phyloP scores from a whole-genome alignment of 2,888 invertebrate genomes.

The Drosophila buzzatii region DNA sequence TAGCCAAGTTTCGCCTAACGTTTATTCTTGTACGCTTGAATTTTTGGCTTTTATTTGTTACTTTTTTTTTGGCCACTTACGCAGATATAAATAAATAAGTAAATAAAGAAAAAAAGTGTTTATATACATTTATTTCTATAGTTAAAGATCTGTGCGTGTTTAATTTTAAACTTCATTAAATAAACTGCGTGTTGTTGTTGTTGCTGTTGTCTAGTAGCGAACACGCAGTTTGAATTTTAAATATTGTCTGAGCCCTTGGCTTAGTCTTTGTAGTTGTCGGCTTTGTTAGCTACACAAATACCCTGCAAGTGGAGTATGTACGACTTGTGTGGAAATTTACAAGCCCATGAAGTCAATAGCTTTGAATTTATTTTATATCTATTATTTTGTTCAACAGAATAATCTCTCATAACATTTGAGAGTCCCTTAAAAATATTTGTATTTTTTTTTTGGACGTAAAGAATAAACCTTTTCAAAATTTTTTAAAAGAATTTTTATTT shows the following conservation, averaged over 20 bases:
- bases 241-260: conserved; percentile 36
- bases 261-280: conserved; percentile 25
- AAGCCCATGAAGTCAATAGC: neutral
- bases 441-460: too few relatives aligned
- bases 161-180: conserved; percentile 46
- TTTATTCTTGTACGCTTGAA: conserved; percentile 13
- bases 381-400: neutral
- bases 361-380: neutral
- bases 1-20: conserved; percentile 53
- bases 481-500: too few relatives aligned
- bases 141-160: conserved; percentile 26
- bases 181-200: conserved; percentile 24
- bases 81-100: neutral
- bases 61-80: conserved; percentile 7
- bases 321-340: neutral
- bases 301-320: neutral
- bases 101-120: too few relatives aligned
- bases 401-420: too few relatives aligned
- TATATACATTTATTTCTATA: neutral
- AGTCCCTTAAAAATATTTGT: too few relatives aligned
- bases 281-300: neutral
- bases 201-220: conserved; percentile 27
- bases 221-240: conserved; percentile 64
- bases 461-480: too few relatives aligned
- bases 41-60: conserved; percentile 15